Conservation (phyloP, 2,797 vertebrate genomes). For the Chromis chromis region DNA sequence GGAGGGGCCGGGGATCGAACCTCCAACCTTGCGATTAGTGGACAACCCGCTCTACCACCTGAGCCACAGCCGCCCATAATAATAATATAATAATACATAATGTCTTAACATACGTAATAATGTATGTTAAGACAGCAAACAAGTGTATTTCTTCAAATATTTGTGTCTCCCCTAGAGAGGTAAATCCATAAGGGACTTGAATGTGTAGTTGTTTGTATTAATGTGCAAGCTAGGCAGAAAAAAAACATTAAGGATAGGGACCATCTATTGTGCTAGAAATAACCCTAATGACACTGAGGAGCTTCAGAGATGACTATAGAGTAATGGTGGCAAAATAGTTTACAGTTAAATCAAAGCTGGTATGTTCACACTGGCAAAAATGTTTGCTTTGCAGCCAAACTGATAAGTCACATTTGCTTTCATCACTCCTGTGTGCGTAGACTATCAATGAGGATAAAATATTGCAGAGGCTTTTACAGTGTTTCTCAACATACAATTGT, state of each 20-base stretch:
- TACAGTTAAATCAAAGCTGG: slow-evolving; percentile 1
- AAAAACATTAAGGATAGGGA: slow-evolving; percentile 5
- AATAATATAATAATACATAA: no score
- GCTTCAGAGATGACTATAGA: not conserved
- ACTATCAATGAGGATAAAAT: not conserved
- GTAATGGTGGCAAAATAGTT: not conserved
- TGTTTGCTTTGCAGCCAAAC: slow-evolving; percentile 18
- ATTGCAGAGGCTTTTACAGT: not conserved
- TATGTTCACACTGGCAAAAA: not conserved
- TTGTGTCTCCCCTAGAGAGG: not conserved
- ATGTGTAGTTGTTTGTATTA: slow-evolving; percentile 6
- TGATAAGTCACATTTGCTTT: slow-evolving; percentile 3
- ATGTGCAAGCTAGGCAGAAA: slow-evolving; percentile 21
- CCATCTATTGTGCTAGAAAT: slow-evolving; percentile 14
- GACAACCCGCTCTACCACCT: no score
- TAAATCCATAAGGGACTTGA: not conserved
- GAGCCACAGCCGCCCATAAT: no score
- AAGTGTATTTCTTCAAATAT: not conserved
- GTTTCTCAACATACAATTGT: not conserved
- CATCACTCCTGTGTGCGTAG: not conserved
- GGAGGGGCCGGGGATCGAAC: no score
- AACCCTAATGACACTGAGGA: slow-evolving; percentile 6
- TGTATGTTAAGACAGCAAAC: not conserved
- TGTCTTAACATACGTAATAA: no score
- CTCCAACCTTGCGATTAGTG: no score